phyloP scores from a whole-genome alignment of 1,140 invertebrate genomes.

The Heliconius hermathena region DNA sequence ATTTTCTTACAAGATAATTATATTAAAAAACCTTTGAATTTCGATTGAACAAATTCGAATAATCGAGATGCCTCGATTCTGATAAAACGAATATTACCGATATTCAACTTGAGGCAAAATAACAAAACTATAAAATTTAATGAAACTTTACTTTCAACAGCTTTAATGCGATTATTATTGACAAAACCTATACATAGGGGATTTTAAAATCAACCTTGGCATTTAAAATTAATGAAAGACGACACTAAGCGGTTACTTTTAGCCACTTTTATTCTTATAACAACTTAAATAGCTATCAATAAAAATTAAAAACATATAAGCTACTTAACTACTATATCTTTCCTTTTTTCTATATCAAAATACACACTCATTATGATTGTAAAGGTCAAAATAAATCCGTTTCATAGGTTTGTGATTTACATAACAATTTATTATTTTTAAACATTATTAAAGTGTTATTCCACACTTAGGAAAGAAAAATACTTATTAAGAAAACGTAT shows the following conservation, averaged over 20 bases:
- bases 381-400: background rate
- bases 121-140: background rate
- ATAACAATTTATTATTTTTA: background rate
- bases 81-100: background rate
- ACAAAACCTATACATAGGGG: slow-evolving; percentile 10
- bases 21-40: background rate
- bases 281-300: background rate
- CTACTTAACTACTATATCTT: slow-evolving; percentile 15
- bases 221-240: slow-evolving; percentile 59
- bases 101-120: background rate
- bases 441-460: no score
- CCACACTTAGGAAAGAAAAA: no score
- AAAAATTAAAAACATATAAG: slow-evolving; percentile 29
- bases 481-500: no score
- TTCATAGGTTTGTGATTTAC: background rate
- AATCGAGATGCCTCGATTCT: background rate
- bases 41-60: background rate
- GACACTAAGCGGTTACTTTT: slow-evolving; percentile 42
- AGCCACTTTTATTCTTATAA: slow-evolving; percentile 22
- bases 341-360: background rate
- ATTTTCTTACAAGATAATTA: background rate
- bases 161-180: slow-evolving; percentile 11
- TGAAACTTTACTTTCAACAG: slow-evolving; percentile 19
- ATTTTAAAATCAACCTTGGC: slow-evolving; percentile 50
- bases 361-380: background rate